Evolutionary conservation across 2,797 vertebrate genomes (phyloP), one percentile per base, ranked within the genome.

Genomic region (Macropodus opercularis): DNA sequence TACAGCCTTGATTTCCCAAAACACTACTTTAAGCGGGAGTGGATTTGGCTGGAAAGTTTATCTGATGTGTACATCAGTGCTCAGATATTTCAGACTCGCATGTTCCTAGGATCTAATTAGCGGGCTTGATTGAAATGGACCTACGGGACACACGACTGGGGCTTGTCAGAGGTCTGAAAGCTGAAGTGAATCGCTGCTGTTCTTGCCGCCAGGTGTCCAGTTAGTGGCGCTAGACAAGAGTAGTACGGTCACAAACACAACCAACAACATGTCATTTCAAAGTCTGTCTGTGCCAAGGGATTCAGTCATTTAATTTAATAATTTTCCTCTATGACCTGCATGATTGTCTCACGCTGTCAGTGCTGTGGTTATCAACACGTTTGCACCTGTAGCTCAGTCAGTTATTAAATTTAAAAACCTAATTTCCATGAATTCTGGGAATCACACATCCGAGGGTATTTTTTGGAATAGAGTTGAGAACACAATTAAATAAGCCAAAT

Each of bases 341-440:
- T 83, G 63, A 83, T 69, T 72, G 47, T 51, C 47, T 73, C 50
- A 32, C 39, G 55, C 66, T 62, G 69, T 64, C 62, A 75, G 66
- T 76, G 36, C n/a, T 1, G 7, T 69, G 64, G 81, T 79, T 85
- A 62, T 65, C 65, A 41, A 39, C 19, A 32, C 22, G 18, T 65
- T 42, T 48, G 57, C 72, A 80, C 70, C 72, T 81, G 75, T 54
- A 51, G 75, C 83, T 85, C 57, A n/a, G 70, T 69, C 32, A n/a
- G 42, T 72, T 75, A 84, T 80, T 84, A 77, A 70, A 87, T 87
- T 59, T 74, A 53, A 84, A n/a, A 50, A 56, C 74, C 64, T 80
- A 75, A 78, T 89, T 87, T 80, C 64, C 78, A 81, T 79, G 76
- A 70, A 84, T 85, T 89, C 83, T 85, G 84, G 61, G 86, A 85